Conservation (phyloP, 2,888 invertebrate species). For the Acronicta aceris region DNA sequence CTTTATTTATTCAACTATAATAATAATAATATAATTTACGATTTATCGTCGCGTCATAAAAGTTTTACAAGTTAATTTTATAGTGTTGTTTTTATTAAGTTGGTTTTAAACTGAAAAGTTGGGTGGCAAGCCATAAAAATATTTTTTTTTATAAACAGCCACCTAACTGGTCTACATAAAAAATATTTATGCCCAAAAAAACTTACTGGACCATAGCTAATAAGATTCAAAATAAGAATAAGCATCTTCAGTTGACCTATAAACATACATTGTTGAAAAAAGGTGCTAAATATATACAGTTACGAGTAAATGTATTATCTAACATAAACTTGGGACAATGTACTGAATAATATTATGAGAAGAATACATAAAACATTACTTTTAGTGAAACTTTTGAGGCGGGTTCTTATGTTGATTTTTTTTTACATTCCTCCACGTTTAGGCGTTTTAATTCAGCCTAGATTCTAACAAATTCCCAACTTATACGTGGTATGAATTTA, state of each 20-base stretch:
- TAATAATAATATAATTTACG: constrained; percentile 52
- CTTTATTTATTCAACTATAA: constrained; percentile 51
- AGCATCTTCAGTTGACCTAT: constrained; percentile 12
- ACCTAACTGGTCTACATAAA: background rate
- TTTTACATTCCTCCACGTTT: background rate
- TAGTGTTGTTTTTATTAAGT: constrained; percentile 30
- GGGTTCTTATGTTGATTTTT: background rate
- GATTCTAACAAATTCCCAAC: background rate
- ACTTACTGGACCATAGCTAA: background rate
- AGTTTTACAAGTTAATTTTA: constrained; percentile 32
- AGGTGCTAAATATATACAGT: constrained; percentile 11
- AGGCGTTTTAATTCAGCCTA: background rate
- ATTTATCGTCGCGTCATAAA: constrained; percentile 27
- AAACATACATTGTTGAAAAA: constrained; percentile 29
- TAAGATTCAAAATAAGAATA: background rate
- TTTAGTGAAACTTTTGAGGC: background rate
- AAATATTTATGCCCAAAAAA: background rate
- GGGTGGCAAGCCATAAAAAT: constrained; percentile 11
- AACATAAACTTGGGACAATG: constrained; percentile 18
- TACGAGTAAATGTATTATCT: constrained; percentile 17
- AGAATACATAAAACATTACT: constrained; percentile 15
- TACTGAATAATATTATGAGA: constrained; percentile 6
- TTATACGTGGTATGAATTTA: too few relatives aligned
- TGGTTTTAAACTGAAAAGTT: background rate
- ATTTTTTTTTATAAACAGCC: constrained; percentile 1